Evolutionary conservation across 2,113 vertebrate species (phyloP).

Genomic region (Astatoreochromis straeleni): DNA sequence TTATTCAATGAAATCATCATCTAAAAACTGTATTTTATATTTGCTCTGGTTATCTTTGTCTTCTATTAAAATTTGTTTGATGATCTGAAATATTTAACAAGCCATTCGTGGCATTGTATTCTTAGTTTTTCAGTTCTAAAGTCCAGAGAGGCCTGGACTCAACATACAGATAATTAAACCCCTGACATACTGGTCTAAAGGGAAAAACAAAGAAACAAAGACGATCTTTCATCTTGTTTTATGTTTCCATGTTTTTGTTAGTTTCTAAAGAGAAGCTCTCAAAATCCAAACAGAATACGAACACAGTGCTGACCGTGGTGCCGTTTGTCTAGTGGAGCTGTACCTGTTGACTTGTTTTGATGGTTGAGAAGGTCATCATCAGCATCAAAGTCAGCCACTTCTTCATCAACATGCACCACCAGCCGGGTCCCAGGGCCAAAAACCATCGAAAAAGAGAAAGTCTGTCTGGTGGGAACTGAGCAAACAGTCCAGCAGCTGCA

Average conservation of each 20-base stretch:
- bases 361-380: not conserved
- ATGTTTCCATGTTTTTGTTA: not conserved
- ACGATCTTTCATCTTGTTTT: not conserved
- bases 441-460: not conserved
- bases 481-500: not conserved
- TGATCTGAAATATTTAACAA: not conserved
- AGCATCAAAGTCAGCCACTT: not conserved
- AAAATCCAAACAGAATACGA: not conserved
- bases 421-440: constrained; percentile 30
- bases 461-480: rapidly evolving
- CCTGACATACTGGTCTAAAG: not conserved
- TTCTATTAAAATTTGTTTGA: not conserved
- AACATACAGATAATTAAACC: not conserved
- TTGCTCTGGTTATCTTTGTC: not conserved
- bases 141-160: not conserved
- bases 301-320: not conserved
- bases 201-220: not conserved
- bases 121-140: not conserved
- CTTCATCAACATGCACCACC: not conserved
- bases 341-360: not conserved
- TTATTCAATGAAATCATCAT: not conserved
- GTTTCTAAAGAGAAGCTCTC: not conserved
- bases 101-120: not conserved
- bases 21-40: not conserved
- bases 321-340: rapidly evolving